Percentiles rank a stretch among this genome's conserved stretches.
These are phyloP conservation scores for Dexiosoma caninum DNA, from an alignment of 2,888 invertebrate genomes.

Conservation along the genomic window DNA sequence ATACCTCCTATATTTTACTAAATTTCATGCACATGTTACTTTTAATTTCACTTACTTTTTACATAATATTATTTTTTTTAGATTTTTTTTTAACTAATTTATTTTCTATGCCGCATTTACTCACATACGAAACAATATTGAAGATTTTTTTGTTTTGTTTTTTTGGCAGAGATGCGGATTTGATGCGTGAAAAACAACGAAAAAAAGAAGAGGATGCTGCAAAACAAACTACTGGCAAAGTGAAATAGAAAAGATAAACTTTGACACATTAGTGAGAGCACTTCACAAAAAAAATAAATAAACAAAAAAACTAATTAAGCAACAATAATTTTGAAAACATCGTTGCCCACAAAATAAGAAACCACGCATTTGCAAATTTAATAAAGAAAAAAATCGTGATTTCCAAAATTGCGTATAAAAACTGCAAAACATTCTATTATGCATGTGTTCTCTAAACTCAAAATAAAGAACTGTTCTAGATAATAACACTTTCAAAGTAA, in stretches of 20 bases:
- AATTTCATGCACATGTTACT: too few relatives aligned
- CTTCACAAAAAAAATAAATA: not conserved
- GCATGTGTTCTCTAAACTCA: slow-evolving; percentile 42
- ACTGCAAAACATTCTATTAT: slow-evolving; percentile 48
- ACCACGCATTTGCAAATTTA: slow-evolving; percentile 1
- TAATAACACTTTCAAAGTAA: not conserved
- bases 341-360: not conserved
- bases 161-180: slow-evolving; percentile 86
- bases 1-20: too few relatives aligned
- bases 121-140: not conserved
- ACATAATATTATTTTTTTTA: too few relatives aligned
- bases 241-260: slow-evolving; percentile 66
- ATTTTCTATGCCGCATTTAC: too few relatives aligned
- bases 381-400: slow-evolving; percentile 16
- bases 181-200: slow-evolving; percentile 92
- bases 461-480: not conserved
- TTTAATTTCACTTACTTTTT: too few relatives aligned
- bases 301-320: not conserved
- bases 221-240: slow-evolving; percentile 63
- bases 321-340: not conserved
- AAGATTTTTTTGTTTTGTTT: slow-evolving; percentile 35
- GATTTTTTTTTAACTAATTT: too few relatives aligned
- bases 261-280: slow-evolving; percentile 39
- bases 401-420: slow-evolving; percentile 37
- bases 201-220: slow-evolving; percentile 81